Evolutionary conservation across 2,113 vertebrate genomes (phyloP).

Genomic region (Microcebus lehilahytsara): DNA sequence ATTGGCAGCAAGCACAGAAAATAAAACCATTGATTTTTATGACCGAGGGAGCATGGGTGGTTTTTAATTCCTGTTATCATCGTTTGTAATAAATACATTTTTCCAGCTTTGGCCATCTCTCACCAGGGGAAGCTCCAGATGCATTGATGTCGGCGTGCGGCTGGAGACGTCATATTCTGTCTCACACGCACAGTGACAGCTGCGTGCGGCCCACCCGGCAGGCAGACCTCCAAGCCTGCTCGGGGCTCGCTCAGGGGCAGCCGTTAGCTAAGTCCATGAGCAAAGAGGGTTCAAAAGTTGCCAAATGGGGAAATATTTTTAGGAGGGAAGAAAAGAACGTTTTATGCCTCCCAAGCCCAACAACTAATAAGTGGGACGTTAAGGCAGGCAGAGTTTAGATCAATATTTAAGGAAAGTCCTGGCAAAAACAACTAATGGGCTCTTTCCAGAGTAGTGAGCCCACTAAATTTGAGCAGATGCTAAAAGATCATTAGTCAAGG

Average conservation of each 20-base stretch:
- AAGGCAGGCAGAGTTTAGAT: not conserved
- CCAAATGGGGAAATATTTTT: not conserved
- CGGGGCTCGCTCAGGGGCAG: slow-evolving; percentile 21
- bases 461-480: not conserved
- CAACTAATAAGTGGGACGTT: not conserved
- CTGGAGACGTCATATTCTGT: not conserved
- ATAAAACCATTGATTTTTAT: slow-evolving; percentile 36
- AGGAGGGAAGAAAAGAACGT: slow-evolving; percentile 10
- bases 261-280: slow-evolving; percentile 2
- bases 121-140: not conserved
- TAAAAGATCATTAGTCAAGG: not conserved
- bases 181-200: not conserved
- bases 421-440: not conserved
- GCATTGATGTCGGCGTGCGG: not conserved
- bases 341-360: not conserved
- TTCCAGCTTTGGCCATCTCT: slow-evolving; percentile 45
- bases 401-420: slow-evolving; percentile 24
- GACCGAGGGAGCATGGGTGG: not conserved
- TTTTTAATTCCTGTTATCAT: slow-evolving; percentile 42
- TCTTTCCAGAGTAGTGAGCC: not conserved
- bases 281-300: not conserved
- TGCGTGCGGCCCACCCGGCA: not conserved
- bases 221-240: slow-evolving; percentile 44
- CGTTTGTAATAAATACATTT: slow-evolving; percentile 3
- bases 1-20: not conserved